Evolutionary conservation across 2,113 vertebrate species (phyloP).

Genomic region (Nansenia antarctica): DNA sequence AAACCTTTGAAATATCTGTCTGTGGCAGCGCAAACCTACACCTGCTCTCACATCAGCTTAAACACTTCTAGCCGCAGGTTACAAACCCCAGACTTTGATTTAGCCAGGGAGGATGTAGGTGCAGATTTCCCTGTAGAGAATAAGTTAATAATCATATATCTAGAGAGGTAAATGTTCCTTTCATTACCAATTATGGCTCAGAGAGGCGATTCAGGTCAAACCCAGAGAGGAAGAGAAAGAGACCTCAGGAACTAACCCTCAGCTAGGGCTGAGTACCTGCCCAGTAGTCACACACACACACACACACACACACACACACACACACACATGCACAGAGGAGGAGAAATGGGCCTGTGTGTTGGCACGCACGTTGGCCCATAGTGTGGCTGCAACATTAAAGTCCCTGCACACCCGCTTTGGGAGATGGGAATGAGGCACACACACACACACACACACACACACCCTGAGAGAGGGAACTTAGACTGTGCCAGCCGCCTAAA

Average conservation of each 20-base stretch:
- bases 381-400: too few relatives aligned
- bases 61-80: constrained; percentile 62
- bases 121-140: constrained; percentile 60
- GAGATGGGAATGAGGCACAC: too few relatives aligned
- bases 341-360: too few relatives aligned
- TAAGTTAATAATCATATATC: constrained; percentile 61
- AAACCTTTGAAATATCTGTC: constrained; percentile 60
- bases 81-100: constrained; percentile 68
- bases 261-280: too few relatives aligned
- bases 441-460: too few relatives aligned
- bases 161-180: constrained; percentile 58
- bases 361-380: too few relatives aligned
- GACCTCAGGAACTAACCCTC: too few relatives aligned
- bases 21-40: constrained; percentile 44
- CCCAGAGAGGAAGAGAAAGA: too few relatives aligned
- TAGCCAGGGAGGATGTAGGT: constrained; percentile 52
- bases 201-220: too few relatives aligned
- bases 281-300: too few relatives aligned
- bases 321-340: too few relatives aligned
- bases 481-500: constrained; percentile 65
- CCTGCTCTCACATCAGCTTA: constrained; percentile 53
- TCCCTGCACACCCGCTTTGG: too few relatives aligned
- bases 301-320: constrained; percentile 15
- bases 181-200: constrained; percentile 72
- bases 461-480: constrained; percentile 6